Percentiles rank a stretch among this genome's conserved stretches.
Conservation (phyloP, 1,140 invertebrate genomes). For the Lepeophtheirus salmonis region DNA sequence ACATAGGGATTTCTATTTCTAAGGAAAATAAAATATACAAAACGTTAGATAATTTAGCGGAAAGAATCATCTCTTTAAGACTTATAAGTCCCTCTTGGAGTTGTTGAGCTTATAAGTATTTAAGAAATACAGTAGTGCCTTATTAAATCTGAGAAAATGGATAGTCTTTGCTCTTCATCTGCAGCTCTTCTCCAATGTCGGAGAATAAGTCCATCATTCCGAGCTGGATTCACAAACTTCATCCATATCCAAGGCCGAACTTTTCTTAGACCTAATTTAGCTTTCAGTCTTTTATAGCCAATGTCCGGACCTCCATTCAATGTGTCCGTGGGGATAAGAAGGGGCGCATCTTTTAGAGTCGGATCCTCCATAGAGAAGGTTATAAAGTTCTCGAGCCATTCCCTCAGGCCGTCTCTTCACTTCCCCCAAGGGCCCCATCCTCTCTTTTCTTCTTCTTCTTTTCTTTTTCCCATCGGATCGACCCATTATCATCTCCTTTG, state of each 20-base stretch:
- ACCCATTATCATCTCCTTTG: conserved; percentile 44
- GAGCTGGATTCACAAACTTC: conserved; percentile 80
- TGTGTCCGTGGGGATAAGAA: conserved; percentile 59
- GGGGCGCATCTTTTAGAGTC: conserved; percentile 62
- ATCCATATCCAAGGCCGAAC: conserved; percentile 93
- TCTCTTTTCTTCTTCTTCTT: conserved; percentile 31
- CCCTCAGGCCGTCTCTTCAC: conserved; percentile 53
- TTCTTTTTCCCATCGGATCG: conserved; percentile 28
- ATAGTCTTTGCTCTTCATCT: conserved; percentile 87
- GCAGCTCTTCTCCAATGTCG: conserved; percentile 73
- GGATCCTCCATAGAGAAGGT: conserved; percentile 55
- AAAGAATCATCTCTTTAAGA: no score
- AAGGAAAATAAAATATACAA: no score
- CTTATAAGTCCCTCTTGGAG: no score
- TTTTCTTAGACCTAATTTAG: conserved; percentile 77
- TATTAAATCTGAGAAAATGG: conserved; percentile 61
- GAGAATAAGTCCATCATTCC: conserved; percentile 64
- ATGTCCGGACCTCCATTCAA: conserved; percentile 24
- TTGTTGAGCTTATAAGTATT: no score
- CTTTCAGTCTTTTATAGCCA: conserved; percentile 82
- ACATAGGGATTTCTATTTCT: conserved; percentile 65
- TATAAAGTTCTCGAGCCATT: conserved; percentile 92
- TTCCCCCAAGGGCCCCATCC: no score
- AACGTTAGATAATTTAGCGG: no score
- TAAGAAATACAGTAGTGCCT: no score